These are phyloP conservation scores for Sebastes vulpes DNA, from an alignment of 2,797 vertebrate species.

Conservation along the genomic window DNA sequence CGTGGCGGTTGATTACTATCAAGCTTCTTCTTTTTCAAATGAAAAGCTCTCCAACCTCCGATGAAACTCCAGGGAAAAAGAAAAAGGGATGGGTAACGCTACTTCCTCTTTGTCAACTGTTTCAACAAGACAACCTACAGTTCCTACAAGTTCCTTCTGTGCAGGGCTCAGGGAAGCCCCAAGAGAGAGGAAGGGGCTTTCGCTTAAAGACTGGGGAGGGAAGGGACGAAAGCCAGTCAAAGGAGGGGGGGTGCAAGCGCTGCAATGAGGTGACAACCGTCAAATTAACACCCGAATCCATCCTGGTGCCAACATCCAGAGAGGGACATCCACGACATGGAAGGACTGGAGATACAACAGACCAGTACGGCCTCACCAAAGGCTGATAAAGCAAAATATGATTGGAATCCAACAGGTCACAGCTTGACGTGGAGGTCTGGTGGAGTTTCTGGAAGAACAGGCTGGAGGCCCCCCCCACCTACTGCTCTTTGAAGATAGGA, in stretches of 20 bases:
- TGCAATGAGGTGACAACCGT: constrained; percentile 60
- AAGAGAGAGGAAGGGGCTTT: constrained; percentile 68
- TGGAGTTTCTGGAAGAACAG: not conserved
- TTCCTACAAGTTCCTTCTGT: constrained; percentile 62
- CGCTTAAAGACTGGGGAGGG: constrained; percentile 60
- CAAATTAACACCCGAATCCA: constrained; percentile 81
- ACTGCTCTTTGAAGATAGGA: not conserved
- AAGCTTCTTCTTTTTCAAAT: constrained; percentile 19
- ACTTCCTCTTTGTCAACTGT: constrained; percentile 35
- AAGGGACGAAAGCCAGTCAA: constrained; percentile 43
- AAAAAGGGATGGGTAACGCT: not conserved
- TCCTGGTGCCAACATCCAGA: constrained; percentile 80
- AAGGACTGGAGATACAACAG: constrained; percentile 45
- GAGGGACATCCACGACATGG: constrained; percentile 71
- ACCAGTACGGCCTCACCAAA: constrained; percentile 25
- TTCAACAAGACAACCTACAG: constrained; percentile 64
- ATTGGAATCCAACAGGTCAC: constrained; percentile 27
- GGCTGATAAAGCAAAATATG: constrained; percentile 23
- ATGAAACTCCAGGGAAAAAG: constrained; percentile 16
- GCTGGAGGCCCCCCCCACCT: not conserved
- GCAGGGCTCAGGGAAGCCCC: constrained; percentile 70
- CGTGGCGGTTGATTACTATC: constrained; percentile 8
- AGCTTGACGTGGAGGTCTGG: constrained; percentile 8
- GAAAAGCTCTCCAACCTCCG: constrained; percentile 12
- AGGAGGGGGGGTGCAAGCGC: constrained; percentile 56